Evolutionary conservation across 2,797 vertebrate genomes (phyloP).

Genomic region (Vespertilio murinus): DNA sequence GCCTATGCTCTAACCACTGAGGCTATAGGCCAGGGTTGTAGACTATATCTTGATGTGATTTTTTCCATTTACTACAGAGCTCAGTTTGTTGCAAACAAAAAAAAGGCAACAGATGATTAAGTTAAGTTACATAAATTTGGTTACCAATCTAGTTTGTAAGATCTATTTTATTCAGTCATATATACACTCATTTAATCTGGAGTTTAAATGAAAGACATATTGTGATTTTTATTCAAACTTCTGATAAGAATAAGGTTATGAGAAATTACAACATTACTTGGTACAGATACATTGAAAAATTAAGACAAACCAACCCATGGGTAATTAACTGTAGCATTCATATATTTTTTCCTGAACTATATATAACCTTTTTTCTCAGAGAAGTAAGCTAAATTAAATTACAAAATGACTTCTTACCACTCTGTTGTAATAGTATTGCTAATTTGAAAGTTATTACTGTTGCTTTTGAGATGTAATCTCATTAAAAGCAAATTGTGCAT

Average conservation of each 20-base stretch:
- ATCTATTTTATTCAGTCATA: neutral
- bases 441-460: slow-evolving; percentile 43
- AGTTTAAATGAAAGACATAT: slow-evolving; percentile 17
- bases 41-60: neutral
- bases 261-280: neutral
- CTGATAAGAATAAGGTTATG: neutral
- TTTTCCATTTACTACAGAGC: neutral
- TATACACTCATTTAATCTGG: neutral
- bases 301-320: neutral
- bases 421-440: neutral
- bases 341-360: slow-evolving; percentile 1
- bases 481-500: slow-evolving; percentile 24
- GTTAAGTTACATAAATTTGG: neutral
- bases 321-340: neutral
- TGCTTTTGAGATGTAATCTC: neutral
- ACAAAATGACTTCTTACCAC: neutral
- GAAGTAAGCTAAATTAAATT: slow-evolving; percentile 23
- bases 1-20: too few relatives aligned
- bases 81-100: neutral
- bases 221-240: slow-evolving; percentile 41
- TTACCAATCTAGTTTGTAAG: neutral
- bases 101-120: neutral
- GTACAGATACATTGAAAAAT: slow-evolving; percentile 1
- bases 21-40: neutral
- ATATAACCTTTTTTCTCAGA: neutral